Evolutionary conservation across 2,797 vertebrate genomes (phyloP), one percentile per base, ranked within the genome.

Genomic region (Decapterus maruadsi): DNA sequence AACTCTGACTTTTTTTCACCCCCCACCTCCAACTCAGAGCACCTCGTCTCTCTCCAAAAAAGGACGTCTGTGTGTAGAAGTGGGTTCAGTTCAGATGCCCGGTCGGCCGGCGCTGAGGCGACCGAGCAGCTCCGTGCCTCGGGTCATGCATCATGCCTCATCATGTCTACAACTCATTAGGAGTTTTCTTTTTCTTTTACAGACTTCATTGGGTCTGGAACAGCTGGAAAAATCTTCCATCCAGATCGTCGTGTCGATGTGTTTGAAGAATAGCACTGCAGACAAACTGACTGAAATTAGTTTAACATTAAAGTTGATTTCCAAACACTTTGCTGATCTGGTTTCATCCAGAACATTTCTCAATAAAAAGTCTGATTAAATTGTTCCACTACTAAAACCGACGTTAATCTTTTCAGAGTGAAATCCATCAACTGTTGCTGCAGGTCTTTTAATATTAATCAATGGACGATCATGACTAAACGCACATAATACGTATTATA

Each of bases 81-180:
- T 16, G 56, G 50, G 58, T 59, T 78, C 20, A 77, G 43, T 59
- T 78, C 20, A 77, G 43, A 50, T 42, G 72, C 8, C 11, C 20
- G 26, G 26, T 3, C 26, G 26, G 26, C 26, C 26, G 26, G 26
- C 26, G 56, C 53, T 19, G 75, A 67, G 72, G 63, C 74, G 42
- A 68, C 69, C 34, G 36, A 78, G 55, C 67, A 66, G 45, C 69
- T 78, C 20, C 0, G 26, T 20, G 78, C 78, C 80, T 60, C 31
- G 0, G 63, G 76, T 38, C 26, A 43, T 31, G 43, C 43, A 50
- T 87, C 82, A 6, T 78, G 84, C 64, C 80, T 86, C 63, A 58
- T 90, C 86, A 80, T 59, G 78, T 81, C 69, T 34, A 54, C 55
- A 50, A 31, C 45, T 76, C 48, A 69, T 83, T 77, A 73, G 22